Base-by-base conservation (phyloP, 2,797 vertebrate species). In the Nothura maculosa region DNA sequence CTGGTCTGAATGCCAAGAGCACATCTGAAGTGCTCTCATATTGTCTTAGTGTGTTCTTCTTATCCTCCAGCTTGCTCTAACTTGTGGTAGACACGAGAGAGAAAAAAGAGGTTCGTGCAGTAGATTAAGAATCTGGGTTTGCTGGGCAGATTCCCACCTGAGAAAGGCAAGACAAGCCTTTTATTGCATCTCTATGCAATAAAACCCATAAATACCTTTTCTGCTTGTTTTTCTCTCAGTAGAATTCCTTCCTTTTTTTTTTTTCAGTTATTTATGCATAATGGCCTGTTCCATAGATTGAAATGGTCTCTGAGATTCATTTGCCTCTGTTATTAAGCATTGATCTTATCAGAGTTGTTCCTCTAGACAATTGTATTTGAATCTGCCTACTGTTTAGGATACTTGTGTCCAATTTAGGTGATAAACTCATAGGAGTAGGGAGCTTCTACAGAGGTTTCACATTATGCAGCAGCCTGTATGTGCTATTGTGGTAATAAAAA, bases 1-100 rank as follows among this genome's bases (percentile, higher is more conserved):
- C 76, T 96, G 76, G 47, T 95, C 40, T 28, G 94, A 75, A 89
- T 97, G 85, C 90, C 90, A 96, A 90, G 25, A 66, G 27, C 21
- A 85, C 62, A 69, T 96, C 93, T 94, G 75, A 92, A 91, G 48
- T 84, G 54, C 76, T 93, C 36, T 74, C 45, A 75, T n/a, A 47
- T 85, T 76, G 69, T 86, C 68, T 95, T 57, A 90, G 64, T 25
- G 11, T 92, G 43, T 30, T 72, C 58, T 93, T 90, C 93, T 52
- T 63, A 68, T 88, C 42, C 63, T 52, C 34, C 81, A 67, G 30
- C 61, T 38, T 50, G 40, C 79, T 91, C 52, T 68, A 89, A 69
- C 69, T 92, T 95, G 45, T 69, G 62, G 58, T 73, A 81, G 62
- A 36, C 6, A 68, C 12, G 43, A 1, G 63, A 3, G 17, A 48